Evolutionary conservation across 2,888 invertebrate genomes (phyloP).

Genomic region (Hydropsyche betteni): DNA sequence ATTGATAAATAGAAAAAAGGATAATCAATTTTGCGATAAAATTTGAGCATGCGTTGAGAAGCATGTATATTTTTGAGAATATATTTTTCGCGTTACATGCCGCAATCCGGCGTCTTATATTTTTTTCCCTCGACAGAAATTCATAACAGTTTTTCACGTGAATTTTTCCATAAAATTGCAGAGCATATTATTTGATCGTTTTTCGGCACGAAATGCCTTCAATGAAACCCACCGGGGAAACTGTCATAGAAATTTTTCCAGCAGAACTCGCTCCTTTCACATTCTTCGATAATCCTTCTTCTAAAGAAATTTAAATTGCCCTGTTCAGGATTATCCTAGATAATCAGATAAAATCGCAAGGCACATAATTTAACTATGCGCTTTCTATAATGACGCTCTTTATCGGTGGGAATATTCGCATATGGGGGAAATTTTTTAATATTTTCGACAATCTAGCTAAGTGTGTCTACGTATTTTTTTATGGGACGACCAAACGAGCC

Average conservation of each 20-base stretch:
- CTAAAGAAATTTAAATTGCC: slow-evolving; percentile 47
- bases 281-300: slow-evolving; percentile 45
- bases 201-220: slow-evolving; percentile 14
- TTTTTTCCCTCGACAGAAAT: slow-evolving; percentile 2
- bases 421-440: background rate
- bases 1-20: no score
- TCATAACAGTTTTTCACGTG: background rate
- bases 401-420: background rate
- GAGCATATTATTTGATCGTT: slow-evolving; percentile 12
- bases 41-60: no score
- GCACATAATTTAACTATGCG: slow-evolving; percentile 35
- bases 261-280: slow-evolving; percentile 22
- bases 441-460: background rate
- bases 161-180: slow-evolving; percentile 15
- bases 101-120: background rate
- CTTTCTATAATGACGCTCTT: background rate
- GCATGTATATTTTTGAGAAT: background rate
- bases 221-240: background rate
- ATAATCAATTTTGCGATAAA: no score
- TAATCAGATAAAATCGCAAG: slow-evolving; percentile 44
- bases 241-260: slow-evolving; percentile 35
- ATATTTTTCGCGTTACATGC: slow-evolving; percentile 5
- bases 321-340: slow-evolving; percentile 46
- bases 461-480: background rate
- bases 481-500: no score